Percentiles rank a stretch among this genome's conserved stretches.
These are phyloP conservation scores for Salarias fasciatus DNA, from an alignment of 2,797 vertebrate species.

Conservation along the genomic window DNA sequence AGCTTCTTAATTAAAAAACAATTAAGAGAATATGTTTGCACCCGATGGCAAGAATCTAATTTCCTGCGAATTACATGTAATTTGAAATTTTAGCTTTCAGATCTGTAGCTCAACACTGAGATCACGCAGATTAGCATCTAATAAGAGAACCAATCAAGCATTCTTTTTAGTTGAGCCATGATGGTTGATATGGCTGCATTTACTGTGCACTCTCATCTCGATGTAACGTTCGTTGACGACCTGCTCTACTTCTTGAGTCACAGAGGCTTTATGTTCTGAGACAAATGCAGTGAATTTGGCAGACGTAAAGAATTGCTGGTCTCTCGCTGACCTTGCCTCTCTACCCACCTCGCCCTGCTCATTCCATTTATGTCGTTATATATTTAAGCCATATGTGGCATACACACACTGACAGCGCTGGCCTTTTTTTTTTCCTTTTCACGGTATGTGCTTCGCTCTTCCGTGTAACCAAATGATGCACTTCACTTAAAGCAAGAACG, in stretches of 20 bases:
- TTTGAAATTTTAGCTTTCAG: conserved; percentile 41
- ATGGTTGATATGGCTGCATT: not conserved
- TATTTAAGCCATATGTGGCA: conserved; percentile 20
- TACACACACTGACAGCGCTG: conserved; percentile 33
- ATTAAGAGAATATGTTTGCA: conserved; percentile 73
- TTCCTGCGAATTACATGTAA: conserved; percentile 54
- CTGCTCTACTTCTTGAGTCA: rapidly evolving
- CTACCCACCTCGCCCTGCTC: not conserved
- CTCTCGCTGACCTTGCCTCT: conserved; percentile 26
- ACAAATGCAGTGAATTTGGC: conserved; percentile 17
- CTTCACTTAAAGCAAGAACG: not conserved
- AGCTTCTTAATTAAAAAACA: conserved; percentile 68
- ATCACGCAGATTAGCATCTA: conserved; percentile 1
- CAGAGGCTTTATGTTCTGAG: not conserved
- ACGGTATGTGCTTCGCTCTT: conserved; percentile 12
- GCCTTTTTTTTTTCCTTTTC: conserved; percentile 7
- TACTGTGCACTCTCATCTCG: not conserved
- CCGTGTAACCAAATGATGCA: conserved; percentile 22
- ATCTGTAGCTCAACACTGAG: conserved; percentile 18
- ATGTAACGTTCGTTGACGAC: not conserved
- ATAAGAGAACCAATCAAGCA: conserved; percentile 16
- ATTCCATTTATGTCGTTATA: conserved; percentile 39
- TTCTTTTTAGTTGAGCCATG: not conserved
- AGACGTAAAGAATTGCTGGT: conserved; percentile 26
- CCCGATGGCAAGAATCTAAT: conserved; percentile 45